Evolutionary conservation across 2,888 invertebrate genomes (phyloP).

Genomic region (Sinohyriopsis cumingii): DNA sequence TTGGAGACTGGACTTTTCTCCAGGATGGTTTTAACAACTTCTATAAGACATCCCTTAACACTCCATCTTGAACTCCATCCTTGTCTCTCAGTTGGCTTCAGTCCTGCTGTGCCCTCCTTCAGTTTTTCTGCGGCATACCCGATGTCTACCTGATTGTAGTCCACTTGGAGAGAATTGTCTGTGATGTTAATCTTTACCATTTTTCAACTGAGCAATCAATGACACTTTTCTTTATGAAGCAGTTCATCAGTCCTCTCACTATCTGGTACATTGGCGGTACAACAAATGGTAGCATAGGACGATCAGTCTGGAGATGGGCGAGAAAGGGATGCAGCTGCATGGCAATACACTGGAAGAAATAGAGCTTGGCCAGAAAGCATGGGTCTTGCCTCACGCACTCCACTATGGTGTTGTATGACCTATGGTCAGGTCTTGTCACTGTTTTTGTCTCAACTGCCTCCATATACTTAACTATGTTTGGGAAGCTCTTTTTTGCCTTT

Average conservation of each 20-base stretch:
- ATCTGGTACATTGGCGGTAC: not conserved
- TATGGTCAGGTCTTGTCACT: constrained; percentile 2
- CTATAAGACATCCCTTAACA: constrained; percentile 1
- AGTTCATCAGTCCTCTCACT: constrained; percentile 9
- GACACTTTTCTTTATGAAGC: constrained; percentile 1
- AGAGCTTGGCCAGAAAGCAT: too few species aligned
- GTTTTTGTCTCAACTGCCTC: constrained; percentile 2
- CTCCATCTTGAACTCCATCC: constrained; percentile 5
- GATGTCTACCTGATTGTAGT: constrained; percentile 5
- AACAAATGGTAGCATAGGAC: constrained; percentile 6
- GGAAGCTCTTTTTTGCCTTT: constrained; percentile 11
- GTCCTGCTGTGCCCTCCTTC: not conserved
- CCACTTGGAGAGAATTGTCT: constrained; percentile 2
- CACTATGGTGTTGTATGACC: constrained; percentile 4
- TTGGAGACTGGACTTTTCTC: constrained; percentile 4
- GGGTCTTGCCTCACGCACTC: too few species aligned
- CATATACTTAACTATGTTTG: constrained; percentile 10
- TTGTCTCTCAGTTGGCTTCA: constrained; percentile 4
- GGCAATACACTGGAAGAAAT: constrained; percentile 1
- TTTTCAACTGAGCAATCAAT: not conserved
- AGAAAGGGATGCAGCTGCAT: constrained; percentile 16
- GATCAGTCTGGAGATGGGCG: constrained; percentile 5
- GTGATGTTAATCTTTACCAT: constrained; percentile 3
- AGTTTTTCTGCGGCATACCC: constrained; percentile 1
- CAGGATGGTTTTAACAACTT: constrained; percentile 5